These are phyloP conservation scores for Laspeyria flexula DNA, from an alignment of 2,888 invertebrate species.

Conservation along the genomic window DNA sequence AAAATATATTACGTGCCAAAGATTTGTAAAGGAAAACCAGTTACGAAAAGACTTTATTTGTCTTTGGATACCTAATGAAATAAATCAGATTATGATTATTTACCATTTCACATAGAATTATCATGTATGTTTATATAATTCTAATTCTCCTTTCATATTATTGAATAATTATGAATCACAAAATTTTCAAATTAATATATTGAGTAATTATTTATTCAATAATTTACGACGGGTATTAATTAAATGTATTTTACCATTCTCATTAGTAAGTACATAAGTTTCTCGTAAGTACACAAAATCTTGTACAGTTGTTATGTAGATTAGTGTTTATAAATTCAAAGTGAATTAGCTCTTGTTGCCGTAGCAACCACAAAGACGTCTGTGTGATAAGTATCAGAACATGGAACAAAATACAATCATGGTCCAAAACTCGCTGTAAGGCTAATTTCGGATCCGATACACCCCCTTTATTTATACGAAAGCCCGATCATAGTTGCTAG, in stretches of 20 bases:
- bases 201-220: constrained; percentile 33
- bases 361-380: too few relatives aligned
- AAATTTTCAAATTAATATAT: constrained; percentile 20
- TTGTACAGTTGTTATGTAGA: constrained; percentile 77
- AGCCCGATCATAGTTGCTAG: too few relatives aligned
- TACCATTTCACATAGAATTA: constrained; percentile 20
- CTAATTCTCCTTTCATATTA: constrained; percentile 8
- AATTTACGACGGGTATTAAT: constrained; percentile 44
- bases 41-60: constrained; percentile 22
- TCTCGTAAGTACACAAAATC: constrained; percentile 22
- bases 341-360: constrained; percentile 33
- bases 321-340: constrained; percentile 51
- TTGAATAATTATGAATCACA: constrained; percentile 2
- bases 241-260: constrained; percentile 42
- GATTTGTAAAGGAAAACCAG: constrained; percentile 39
- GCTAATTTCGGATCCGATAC: too few relatives aligned
- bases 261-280: constrained; percentile 21
- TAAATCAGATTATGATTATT: constrained; percentile 18
- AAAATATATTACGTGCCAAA: constrained; percentile 49
- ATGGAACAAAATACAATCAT: constrained; percentile 13
- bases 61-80: constrained; percentile 10
- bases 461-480: too few relatives aligned
- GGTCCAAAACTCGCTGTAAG: constrained; percentile 5
- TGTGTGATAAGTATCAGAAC: constrained; percentile 17
- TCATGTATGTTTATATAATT: constrained; percentile 6